Evolutionary conservation across 2,888 invertebrate genomes (phyloP).

Genomic region (Lithosia quadra): DNA sequence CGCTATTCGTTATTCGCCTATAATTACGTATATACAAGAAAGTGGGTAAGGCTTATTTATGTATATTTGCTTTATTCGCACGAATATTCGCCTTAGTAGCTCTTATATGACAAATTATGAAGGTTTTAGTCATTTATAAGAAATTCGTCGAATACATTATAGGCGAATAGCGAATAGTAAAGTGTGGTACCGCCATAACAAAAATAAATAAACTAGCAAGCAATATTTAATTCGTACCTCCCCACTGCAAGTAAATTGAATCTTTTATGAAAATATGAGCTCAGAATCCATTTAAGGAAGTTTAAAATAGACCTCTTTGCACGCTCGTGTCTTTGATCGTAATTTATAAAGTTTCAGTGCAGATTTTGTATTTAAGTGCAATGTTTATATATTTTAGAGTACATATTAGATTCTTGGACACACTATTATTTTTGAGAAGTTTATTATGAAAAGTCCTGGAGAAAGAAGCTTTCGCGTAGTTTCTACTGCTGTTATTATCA

Average conservation of each 20-base stretch:
- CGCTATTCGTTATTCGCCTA: too few relatives aligned
- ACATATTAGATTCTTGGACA: constrained; percentile 13
- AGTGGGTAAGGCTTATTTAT: too few relatives aligned
- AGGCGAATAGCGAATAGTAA: too few relatives aligned
- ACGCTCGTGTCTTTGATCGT: constrained; percentile 46
- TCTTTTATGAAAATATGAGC: constrained; percentile 57
- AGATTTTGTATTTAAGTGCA: constrained; percentile 37
- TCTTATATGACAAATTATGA: too few relatives aligned
- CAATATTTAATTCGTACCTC: constrained; percentile 46
- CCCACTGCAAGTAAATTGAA: constrained; percentile 56
- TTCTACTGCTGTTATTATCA: too few relatives aligned
- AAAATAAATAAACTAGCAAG: too few relatives aligned
- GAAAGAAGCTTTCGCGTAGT: neutral
- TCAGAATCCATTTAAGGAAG: constrained; percentile 54
- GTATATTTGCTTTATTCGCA: too few relatives aligned
- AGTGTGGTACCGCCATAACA: too few relatives aligned
- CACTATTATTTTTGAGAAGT: constrained; percentile 21
- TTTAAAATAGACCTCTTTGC: constrained; percentile 48
- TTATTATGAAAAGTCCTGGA: constrained; percentile 22
- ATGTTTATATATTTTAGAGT: constrained; percentile 38
- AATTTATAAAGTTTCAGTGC: constrained; percentile 54
- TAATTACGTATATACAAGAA: too few relatives aligned
- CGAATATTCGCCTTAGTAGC: too few relatives aligned
- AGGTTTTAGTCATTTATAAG: too few relatives aligned
- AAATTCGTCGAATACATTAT: too few relatives aligned